Conservation (phyloP, 2,113 vertebrate genomes). For the Lynx canadensis region DNA sequence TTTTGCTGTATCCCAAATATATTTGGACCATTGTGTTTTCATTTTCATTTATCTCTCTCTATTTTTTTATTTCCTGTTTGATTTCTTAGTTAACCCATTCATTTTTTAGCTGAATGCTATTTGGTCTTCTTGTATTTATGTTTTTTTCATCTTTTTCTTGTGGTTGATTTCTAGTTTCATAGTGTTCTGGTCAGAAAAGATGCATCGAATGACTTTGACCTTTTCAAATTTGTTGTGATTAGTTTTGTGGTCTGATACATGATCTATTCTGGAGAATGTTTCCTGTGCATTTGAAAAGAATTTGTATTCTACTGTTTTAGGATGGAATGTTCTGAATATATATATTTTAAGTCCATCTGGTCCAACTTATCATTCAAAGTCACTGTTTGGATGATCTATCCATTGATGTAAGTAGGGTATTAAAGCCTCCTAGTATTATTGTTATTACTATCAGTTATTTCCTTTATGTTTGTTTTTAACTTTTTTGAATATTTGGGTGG, state of each 20-base stretch:
- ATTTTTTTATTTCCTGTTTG: background rate
- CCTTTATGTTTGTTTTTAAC: background rate
- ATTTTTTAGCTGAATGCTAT: background rate
- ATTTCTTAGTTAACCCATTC: background rate
- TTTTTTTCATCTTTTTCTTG: background rate
- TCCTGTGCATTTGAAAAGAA: background rate
- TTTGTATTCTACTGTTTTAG: background rate
- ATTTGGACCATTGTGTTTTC: background rate
- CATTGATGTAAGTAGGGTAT: background rate
- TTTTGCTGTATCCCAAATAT: background rate
- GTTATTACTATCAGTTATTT: background rate
- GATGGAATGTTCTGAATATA: background rate
- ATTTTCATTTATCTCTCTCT: background rate
- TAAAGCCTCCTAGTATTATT: background rate
- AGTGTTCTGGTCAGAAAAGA: background rate
- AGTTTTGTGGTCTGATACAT: background rate
- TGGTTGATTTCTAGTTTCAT: background rate
- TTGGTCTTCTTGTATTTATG: background rate
- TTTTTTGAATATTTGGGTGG: background rate
- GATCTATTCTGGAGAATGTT: background rate
- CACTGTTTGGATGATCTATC: background rate
- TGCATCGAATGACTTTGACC: background rate
- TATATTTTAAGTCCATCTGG: background rate
- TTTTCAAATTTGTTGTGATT: background rate
- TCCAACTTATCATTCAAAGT: background rate